Percentiles rank a stretch among this genome's conserved stretches.
Evolutionary conservation across 2,888 invertebrate genomes (phyloP).

Genomic region (Dyspetes luteomarginatus): DNA sequence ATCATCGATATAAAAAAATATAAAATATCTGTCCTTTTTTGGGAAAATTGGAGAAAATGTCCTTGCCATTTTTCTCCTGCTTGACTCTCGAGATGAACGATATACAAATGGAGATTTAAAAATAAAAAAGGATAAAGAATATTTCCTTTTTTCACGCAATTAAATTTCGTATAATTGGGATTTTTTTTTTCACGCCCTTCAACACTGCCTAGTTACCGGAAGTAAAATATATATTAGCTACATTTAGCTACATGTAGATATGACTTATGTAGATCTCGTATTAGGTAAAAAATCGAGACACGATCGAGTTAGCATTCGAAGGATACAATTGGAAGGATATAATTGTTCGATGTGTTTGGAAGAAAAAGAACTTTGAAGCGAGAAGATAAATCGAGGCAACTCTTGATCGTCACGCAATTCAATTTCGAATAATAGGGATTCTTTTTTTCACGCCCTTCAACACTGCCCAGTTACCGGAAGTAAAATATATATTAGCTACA

Average conservation of each 20-base stretch:
- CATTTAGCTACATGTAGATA: background rate
- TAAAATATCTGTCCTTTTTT: conserved; percentile 17
- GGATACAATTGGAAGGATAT: conserved; percentile 62
- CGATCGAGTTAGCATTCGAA: conserved; percentile 52
- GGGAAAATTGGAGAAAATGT: conserved; percentile 72
- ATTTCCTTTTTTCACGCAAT: no score
- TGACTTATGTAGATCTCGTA: no score
- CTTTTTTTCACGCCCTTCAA: background rate
- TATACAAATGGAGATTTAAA: background rate
- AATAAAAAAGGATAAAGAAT: no score
- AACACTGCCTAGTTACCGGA: background rate
- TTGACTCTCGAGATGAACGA: conserved; percentile 2
- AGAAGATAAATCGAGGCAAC: no score
- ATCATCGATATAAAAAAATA: conserved; percentile 23
- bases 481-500: background rate
- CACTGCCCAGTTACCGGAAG: background rate
- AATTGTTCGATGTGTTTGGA: no score
- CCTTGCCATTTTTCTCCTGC: conserved; percentile 73
- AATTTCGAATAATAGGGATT: background rate
- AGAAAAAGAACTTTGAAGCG: no score
- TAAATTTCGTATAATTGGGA: background rate
- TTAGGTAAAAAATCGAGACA: no score
- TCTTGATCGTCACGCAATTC: no score
- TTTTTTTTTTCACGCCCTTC: background rate
- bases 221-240: background rate